Conservation (phyloP, 2,797 vertebrate species). For the Oreortyx pictus region DNA sequence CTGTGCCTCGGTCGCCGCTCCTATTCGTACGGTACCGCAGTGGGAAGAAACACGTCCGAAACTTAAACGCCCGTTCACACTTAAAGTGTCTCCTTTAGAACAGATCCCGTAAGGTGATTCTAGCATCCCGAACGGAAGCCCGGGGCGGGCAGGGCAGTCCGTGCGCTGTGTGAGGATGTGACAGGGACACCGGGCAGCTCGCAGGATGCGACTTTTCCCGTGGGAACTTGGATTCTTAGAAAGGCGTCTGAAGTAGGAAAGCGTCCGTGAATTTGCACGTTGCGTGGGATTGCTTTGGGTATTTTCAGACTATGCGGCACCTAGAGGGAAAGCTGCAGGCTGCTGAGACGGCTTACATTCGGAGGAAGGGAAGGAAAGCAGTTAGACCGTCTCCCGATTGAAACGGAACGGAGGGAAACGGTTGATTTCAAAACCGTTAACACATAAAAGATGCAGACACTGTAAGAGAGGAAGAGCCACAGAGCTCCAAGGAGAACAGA, state of each 20-base stretch:
- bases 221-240: slow-evolving; percentile 11
- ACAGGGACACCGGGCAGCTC: not conserved
- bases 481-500: slow-evolving; percentile 61
- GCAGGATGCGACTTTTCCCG: not conserved
- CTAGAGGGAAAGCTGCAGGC: not conserved
- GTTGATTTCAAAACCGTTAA: slow-evolving; percentile 74
- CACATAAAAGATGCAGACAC: slow-evolving; percentile 65
- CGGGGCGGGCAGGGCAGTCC: not conserved
- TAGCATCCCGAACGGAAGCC: not conserved
- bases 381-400: slow-evolving; percentile 50
- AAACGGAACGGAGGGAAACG: slow-evolving; percentile 69
- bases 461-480: slow-evolving; percentile 58
- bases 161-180: not conserved
- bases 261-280: not conserved
- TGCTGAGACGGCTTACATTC: slow-evolving; percentile 27
- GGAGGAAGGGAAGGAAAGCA: slow-evolving; percentile 34
- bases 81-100: not conserved
- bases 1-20: fast-evolving
- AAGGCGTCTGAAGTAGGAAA: slow-evolving; percentile 24
- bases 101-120: not conserved
- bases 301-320: slow-evolving; percentile 21
- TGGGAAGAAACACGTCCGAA: not conserved
- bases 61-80: not conserved
- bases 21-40: fast-evolving
- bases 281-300: slow-evolving; percentile 28